Evolutionary conservation across 2,113 vertebrate species (phyloP), one percentile per base, ranked within the genome.

Genomic region (Patagioenas fasciata): DNA sequence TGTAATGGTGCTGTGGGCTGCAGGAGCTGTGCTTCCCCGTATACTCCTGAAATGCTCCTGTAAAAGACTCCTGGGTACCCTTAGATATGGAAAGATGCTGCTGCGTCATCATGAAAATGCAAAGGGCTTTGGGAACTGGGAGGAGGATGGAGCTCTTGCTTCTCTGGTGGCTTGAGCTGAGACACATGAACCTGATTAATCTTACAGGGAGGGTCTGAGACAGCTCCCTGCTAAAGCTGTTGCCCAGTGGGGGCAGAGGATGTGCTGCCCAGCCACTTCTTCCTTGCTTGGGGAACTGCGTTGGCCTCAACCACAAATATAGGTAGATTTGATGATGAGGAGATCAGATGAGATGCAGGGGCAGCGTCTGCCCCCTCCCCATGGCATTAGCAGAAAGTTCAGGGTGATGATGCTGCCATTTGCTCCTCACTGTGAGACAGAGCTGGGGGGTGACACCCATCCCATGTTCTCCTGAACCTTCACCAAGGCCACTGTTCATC

Each of bases 1-100:
- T 0, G 2, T 44, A 74, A 18, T 0, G 0, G 38, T n/a, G 29
- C 32, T 25, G 25, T 32, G 36, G 70, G 47, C 32, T 66, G 21
- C 65, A 72, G 38, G 3, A 9, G 36, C 51, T 73, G 13, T 4
- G 2, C 28, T 62, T 62, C 32, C 36, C 28, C 0, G 0, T 9
- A 28, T 21, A 60, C 54, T 70, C 29, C 42, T 6, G 0, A 36
- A 90, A 85, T 40, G 11, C 42, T 85, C 26, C 74, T 24, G 38
- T 20, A 42, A 91, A 85, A 73, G 16, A 31, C 54, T 47, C 81
- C 56, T 1, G 0, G 6, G 23, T 2, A 1, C 3, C 2, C 62
- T 82, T 24, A 40, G 31, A 23, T 32, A 17, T 42, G 60, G 51
- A 38, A 62, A 60, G 38, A 23, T 60, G 50, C 61, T 40, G 36